These are phyloP conservation scores for Eutrigla gurnardus DNA, from an alignment of 2,797 vertebrate genomes.

Conservation along the genomic window DNA sequence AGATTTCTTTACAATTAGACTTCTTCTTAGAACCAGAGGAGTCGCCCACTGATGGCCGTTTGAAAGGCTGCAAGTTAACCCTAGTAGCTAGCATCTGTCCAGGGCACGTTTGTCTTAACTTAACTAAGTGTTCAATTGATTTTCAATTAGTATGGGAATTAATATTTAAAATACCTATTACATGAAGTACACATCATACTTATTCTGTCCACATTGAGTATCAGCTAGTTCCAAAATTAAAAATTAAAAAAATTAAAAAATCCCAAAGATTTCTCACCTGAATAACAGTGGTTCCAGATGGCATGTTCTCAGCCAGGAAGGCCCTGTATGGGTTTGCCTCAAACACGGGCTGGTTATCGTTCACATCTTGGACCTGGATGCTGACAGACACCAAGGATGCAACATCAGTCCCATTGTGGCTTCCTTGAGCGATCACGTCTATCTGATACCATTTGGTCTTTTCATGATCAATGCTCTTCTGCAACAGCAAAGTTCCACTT, in stretches of 20 bases:
- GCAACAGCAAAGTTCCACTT: conserved; percentile 90
- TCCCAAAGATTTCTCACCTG: conserved; percentile 77
- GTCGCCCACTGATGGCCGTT: not conserved
- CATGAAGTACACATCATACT: not conserved
- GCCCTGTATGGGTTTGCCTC: conserved; percentile 95
- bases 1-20: no score
- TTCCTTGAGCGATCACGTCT: conserved; percentile 93
- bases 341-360: conserved; percentile 95
- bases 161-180: no score
- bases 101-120: not conserved
- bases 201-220: not conserved
- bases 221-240: not conserved
- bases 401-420: conserved; percentile 89
- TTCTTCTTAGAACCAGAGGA: no score
- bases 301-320: conserved; percentile 95
- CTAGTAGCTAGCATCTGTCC: not conserved
- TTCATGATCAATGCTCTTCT: conserved; percentile 94
- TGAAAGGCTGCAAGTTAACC: not conserved
- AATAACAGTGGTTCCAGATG: conserved; percentile 93
- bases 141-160: not conserved
- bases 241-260: not conserved
- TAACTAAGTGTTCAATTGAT: not conserved
- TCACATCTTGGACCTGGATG: conserved; percentile 96
- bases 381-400: conserved; percentile 94
- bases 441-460: conserved; percentile 97